These are phyloP conservation scores for Silurus glanis DNA, from an alignment of 2,113 vertebrate species.

Conservation along the genomic window DNA sequence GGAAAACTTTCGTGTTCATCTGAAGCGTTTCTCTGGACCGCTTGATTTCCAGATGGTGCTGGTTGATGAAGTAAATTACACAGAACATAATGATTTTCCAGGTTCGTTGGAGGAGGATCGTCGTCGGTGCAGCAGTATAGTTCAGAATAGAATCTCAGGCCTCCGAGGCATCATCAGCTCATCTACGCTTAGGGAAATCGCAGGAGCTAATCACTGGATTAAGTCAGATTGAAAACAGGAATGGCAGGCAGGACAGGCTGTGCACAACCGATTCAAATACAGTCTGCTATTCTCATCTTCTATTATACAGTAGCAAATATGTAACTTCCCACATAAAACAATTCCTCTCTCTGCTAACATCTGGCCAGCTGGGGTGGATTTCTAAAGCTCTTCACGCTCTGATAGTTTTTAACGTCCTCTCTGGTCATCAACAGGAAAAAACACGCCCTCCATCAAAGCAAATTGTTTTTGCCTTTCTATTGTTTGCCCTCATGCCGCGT, in stretches of 20 bases:
- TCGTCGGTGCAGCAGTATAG: not conserved
- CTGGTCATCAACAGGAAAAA: slow-evolving; percentile 7
- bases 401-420: not conserved
- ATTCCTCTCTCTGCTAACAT: not conserved
- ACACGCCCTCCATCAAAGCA: slow-evolving; percentile 20
- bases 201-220: not conserved
- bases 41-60: not conserved
- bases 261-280: not conserved
- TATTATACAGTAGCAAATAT: not conserved
- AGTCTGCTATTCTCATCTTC: not conserved
- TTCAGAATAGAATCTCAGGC: not conserved
- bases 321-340: not conserved
- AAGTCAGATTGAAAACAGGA: not conserved
- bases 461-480: not conserved
- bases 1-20: not conserved
- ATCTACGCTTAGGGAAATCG: not conserved
- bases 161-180: not conserved
- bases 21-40: not conserved
- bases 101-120: not conserved
- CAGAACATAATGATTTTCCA: not conserved
- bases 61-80: not conserved
- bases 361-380: not conserved
- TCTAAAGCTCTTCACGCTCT: not conserved
- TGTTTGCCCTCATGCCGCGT: not conserved
- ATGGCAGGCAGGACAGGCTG: not conserved